Conservation (phyloP, 2,113 vertebrate genomes). For the Boleophthalmus pectinirostris region DNA sequence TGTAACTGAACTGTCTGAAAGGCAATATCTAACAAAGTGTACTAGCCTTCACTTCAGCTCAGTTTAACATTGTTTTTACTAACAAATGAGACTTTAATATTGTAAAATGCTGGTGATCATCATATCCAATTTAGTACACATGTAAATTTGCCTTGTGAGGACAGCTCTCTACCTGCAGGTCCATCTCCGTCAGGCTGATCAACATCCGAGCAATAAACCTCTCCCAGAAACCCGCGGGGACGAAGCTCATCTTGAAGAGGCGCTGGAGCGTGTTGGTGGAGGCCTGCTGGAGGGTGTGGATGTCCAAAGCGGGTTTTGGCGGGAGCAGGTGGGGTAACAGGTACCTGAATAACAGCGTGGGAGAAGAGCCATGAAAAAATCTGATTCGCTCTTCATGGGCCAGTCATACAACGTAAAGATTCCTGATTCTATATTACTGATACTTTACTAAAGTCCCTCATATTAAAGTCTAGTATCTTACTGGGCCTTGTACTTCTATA, state of each 20-base stretch:
- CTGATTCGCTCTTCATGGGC: background rate
- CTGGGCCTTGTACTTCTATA: too few species aligned
- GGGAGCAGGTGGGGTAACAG: constrained; percentile 95
- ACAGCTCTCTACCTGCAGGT: constrained; percentile 84
- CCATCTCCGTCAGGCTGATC: constrained; percentile 95
- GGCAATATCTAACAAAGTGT: background rate
- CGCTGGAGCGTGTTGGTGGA: constrained; percentile 87
- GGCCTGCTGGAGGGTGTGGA: constrained; percentile 83
- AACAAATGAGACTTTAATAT: background rate
- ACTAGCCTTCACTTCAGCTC: background rate
- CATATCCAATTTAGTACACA: background rate
- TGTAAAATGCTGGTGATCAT: too few species aligned
- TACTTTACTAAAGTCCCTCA: too few species aligned
- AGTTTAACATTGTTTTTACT: too few species aligned
- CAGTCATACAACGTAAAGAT: too few species aligned
- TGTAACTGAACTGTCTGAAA: too few species aligned
- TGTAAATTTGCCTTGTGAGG: background rate
- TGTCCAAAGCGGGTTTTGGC: constrained; percentile 90
- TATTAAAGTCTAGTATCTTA: too few species aligned
- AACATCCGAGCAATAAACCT: constrained; percentile 96
- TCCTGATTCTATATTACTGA: too few species aligned
- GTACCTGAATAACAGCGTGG: constrained; percentile 76
- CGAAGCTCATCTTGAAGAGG: constrained; percentile 98
- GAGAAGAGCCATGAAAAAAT: background rate
- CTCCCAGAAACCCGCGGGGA: constrained; percentile 96